Evolutionary conservation across 2,888 invertebrate species (phyloP), one percentile per base, ranked within the genome.

Genomic region (Synanthedon andrenaeformis): DNA sequence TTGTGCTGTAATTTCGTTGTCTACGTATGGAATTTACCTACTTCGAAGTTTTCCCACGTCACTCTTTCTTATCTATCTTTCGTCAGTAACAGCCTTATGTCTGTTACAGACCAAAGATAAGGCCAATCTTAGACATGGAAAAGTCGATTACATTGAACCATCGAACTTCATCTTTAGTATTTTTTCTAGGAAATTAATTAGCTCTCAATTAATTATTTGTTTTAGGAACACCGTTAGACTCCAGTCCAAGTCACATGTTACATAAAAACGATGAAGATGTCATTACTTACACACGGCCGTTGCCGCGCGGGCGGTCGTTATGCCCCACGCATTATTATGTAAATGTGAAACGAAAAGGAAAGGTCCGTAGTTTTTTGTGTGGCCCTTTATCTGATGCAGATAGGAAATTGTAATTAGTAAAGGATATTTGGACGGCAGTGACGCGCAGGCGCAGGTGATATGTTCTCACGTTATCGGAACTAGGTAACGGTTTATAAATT

Each of bases 241-340:
- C 45, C 5, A 45, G 49, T 13, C 45, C 45, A 45, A 45, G 45
- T 12, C 49, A 11, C 17, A 49, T 13, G 35, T 45, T 17, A 49
- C 49, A 68, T 65, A 74, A 74, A 74, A 74, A 71, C 62, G 61
- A 56, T 61, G 67, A 74, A 71, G 63, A 61, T 65, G 70, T 79
- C 76, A 78, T 82, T 80, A 72, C 75, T 82, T 80, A 72, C 75
- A 77, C 74, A 72, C 71, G 74, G 68, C 70, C 74, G 70, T 70
- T 72, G 69, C 66, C 69, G 70, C 68, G 65, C 69, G 68, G 75
- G 71, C 81, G 75, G 76, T 78, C 78, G 76, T 80, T 74, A 76
- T 75, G 78, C 81, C 79, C 80, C 78, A 76, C 80, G 80, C 80
- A 76, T 82, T 82, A 82, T 84, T 83, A 85, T 85, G 82, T 82